These are phyloP conservation scores for Calliopsis andreniformis DNA, from an alignment of 1,140 invertebrate species.

Conservation along the genomic window DNA sequence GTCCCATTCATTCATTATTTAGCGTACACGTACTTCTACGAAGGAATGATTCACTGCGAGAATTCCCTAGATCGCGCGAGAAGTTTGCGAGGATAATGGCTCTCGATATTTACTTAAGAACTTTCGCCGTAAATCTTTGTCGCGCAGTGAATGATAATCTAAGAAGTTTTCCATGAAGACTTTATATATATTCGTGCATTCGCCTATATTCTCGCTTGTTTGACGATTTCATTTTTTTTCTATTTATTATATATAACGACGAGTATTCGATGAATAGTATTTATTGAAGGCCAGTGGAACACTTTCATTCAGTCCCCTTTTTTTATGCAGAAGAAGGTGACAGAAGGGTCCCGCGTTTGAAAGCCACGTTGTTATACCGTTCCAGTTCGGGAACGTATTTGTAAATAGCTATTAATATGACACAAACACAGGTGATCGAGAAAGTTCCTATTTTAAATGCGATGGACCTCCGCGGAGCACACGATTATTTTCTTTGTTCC, in stretches of 20 bases:
- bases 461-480: slow-evolving; percentile 53
- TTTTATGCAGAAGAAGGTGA: not conserved
- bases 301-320: not conserved
- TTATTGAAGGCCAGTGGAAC: not conserved
- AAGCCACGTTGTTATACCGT: slow-evolving; percentile 74
- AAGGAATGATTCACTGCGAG: not conserved
- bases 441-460: slow-evolving; percentile 80
- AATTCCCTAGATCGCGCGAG: not conserved
- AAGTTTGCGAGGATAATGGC: too few relatives aligned
- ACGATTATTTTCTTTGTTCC: slow-evolving; percentile 33
- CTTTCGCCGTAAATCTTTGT: not conserved
- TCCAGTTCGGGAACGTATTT: slow-evolving; percentile 65
- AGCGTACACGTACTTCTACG: not conserved
- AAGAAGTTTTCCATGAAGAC: not conserved
- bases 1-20: slow-evolving; percentile 9
- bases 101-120: slow-evolving; percentile 2
- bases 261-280: not conserved
- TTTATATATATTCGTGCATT: not conserved
- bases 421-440: slow-evolving; percentile 74
- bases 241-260: not conserved
- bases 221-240: not conserved
- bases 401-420: slow-evolving; percentile 61
- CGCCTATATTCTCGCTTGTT: not conserved
- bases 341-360: slow-evolving; percentile 42
- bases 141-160: not conserved